Base-by-base conservation (phyloP, 2,888 invertebrate genomes). In the Scaptomyza parva region DNA sequence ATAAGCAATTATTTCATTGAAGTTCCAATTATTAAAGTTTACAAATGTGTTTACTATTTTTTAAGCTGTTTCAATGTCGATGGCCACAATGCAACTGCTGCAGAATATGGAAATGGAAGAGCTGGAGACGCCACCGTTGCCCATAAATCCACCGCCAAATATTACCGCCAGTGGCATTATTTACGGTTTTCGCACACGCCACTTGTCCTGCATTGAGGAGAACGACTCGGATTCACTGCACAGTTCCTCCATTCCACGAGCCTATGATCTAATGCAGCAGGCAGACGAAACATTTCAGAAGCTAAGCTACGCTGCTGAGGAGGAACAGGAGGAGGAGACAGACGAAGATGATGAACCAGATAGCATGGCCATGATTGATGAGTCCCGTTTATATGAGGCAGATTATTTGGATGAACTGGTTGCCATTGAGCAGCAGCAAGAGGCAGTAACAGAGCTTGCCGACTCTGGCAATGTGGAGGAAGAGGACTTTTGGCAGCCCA, bases 191-290 rank as follows among this genome's bases (percentile, higher is more conserved):
- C 91, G 91, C 28, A 91, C 91, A 12, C 84, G 91, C 3, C 91
- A 91, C 78, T 74, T 91, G 51, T 91, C 91, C 57, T 91, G 91
- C 70, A 91, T 91, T 50, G 91, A 91, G 61, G 91, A 91, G 74
- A 91, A 91, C 47, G 92, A 91, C 60, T 90, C 91, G 8, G 91
- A 91, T 52, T 91, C 91, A 3, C 70, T 91, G 58, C 89, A 90
- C 65, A 90, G 91, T 3, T 88, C 90, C 0, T 91, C 91, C 11
- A 76, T 90, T 58, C 91, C 91, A 8, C 86, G 89, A 4, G 87
- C 91, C 33, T 88, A 88, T 43, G 91, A 91, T 62, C 76, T 91
- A 62, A 90, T 91, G 67, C 85, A 90, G 68, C 88, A 90, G 69
- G 90, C 89, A 11, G 91, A 91, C 62, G 91, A 90, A 55, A 84